Evolutionary conservation across 2,888 invertebrate species (phyloP), one percentile per base, ranked within the genome.

Genomic region (Troides aeacus): DNA sequence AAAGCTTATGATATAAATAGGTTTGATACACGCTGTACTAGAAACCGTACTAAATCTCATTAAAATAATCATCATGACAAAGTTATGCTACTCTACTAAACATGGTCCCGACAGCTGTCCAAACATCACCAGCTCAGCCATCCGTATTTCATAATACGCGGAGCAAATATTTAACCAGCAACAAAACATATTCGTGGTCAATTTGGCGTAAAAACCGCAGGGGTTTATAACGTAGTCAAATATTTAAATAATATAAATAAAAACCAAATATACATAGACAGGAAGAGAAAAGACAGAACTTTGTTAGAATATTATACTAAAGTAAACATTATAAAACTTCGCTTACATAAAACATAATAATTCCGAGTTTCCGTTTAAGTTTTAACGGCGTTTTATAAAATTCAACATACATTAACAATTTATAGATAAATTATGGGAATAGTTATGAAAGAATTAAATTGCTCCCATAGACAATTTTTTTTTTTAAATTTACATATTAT

Each of bases 201-300:
- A 89, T 86, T 85, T 83, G 72, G 76, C 81, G 84, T 80, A 85
- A 85, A 81, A 84, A 79, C 79, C 78, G 72, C 75, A 74, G 77
- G 76, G 77, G 73, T 64, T 72, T 68, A 71, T 69, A 72, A 72
- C 62, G 71, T 70, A 71, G 56, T 63, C 65, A 71, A 74, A 73
- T 72, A 73, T 67, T 69, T 66, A 62, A 70, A 66, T 18, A 4
- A 3, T 53, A 53, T 53, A 53, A 4, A 53, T 53, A 53, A 18
- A 53, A n/a, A 53, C 53, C 6, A 53, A 53, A 53, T 15, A 15
- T n/a, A 6, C 50, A 53, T n/a, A 53, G 53, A 53, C 53, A 4
- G 6, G 15, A n/a, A 53, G 5, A n/a, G 53, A 53, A 53, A 53
- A 18, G 4, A n/a, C 4, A n/a, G 30, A n/a, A 53, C 3, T 53